These are phyloP conservation scores for Drosophila ficusphila DNA, from an alignment of 1,140 invertebrate genomes.

Conservation along the genomic window DNA sequence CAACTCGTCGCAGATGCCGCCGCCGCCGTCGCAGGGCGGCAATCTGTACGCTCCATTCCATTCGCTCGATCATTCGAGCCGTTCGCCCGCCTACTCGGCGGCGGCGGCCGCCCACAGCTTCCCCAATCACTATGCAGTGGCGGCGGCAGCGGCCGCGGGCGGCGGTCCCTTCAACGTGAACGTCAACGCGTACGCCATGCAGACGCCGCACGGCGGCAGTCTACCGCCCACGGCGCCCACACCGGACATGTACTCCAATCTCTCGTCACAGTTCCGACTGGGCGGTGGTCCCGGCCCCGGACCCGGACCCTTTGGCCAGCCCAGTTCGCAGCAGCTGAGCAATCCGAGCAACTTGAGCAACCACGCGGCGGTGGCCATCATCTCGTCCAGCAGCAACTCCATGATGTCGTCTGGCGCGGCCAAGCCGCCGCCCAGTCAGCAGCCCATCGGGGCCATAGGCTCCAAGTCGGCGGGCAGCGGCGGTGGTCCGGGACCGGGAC, in stretches of 20 bases:
- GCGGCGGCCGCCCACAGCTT: constrained; percentile 86
- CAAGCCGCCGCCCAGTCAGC: constrained; percentile 89
- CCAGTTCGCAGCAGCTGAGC: constrained; percentile 88
- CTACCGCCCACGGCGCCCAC: constrained; percentile 87
- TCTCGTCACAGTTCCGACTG: constrained; percentile 90
- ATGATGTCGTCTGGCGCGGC: constrained; percentile 93
- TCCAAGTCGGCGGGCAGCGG: constrained; percentile 86
- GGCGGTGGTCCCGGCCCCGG: constrained; percentile 86
- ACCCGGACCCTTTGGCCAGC: constrained; percentile 88
- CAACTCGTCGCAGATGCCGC: constrained; percentile 89
- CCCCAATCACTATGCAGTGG: constrained; percentile 77
- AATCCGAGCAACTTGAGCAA: constrained; percentile 90
- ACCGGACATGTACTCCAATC: constrained; percentile 92
- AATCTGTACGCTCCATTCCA: constrained; percentile 91
- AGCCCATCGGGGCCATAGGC: constrained; percentile 93
- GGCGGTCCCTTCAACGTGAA: constrained; percentile 86
- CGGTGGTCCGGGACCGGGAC: constrained; percentile 63
- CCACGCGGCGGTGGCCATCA: constrained; percentile 88
- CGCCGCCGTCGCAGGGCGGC: constrained; percentile 88
- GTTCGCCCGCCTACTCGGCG: constrained; percentile 72
- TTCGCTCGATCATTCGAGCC: constrained; percentile 83
- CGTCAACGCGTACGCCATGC: constrained; percentile 84
- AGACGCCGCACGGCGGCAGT: constrained; percentile 85
- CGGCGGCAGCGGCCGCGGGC: constrained; percentile 82
- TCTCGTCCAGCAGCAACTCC: constrained; percentile 92